phyloP scores from a whole-genome alignment of 2,888 invertebrate species.

The Pyrocoelia pectoralis region DNA sequence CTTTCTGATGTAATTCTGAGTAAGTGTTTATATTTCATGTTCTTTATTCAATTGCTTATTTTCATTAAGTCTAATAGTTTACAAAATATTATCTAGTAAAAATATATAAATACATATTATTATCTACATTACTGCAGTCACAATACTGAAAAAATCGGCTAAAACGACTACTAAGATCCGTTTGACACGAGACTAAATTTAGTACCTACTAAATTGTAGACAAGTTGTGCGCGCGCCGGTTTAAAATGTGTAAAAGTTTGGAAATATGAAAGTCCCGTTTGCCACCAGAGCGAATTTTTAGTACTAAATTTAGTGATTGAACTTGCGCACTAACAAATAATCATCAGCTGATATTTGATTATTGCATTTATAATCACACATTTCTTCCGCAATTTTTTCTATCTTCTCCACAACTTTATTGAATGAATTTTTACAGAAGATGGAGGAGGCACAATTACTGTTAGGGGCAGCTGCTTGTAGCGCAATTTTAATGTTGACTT shows the following conservation, averaged over 20 bases:
- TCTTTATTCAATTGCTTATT: background rate
- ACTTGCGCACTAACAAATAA: background rate
- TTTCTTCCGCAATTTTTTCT: background rate
- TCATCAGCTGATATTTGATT: background rate
- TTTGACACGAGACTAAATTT: conserved; percentile 5
- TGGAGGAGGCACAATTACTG: background rate
- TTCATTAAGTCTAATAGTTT: background rate
- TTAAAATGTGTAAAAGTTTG: background rate
- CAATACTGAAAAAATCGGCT: too few relatives aligned
- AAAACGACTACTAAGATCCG: background rate
- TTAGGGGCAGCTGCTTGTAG: conserved; percentile 3
- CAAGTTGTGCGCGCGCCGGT: background rate
- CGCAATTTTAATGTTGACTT: background rate
- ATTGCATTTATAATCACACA: background rate
- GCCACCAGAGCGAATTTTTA: background rate
- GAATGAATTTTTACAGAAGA: background rate
- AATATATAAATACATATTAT: background rate
- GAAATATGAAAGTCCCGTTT: background rate
- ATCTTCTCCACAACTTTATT: background rate
- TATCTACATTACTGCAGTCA: too few relatives aligned
- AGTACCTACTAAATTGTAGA: background rate
- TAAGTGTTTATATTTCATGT: conserved; percentile 1
- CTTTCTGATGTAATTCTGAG: conserved; percentile 1
- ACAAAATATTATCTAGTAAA: background rate
- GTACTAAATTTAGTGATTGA: conserved; percentile 1